phyloP scores from a whole-genome alignment of 2,113 vertebrate species.

The Actinemys pallida region DNA sequence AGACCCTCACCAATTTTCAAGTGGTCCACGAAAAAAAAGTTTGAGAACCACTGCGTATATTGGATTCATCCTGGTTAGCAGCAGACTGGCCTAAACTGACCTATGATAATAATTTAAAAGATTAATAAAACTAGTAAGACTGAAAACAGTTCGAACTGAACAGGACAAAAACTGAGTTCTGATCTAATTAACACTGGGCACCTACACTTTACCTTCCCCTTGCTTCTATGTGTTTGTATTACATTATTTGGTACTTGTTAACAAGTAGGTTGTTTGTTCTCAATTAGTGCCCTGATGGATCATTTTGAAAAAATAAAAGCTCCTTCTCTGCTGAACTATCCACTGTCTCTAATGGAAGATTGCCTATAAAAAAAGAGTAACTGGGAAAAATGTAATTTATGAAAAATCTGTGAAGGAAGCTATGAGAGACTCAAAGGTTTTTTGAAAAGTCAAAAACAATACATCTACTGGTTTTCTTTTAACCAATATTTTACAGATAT shows the following conservation, averaged over 20 bases:
- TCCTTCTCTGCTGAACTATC: background rate
- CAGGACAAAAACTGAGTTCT: background rate
- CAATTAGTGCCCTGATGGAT: background rate
- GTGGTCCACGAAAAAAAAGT: too few species aligned
- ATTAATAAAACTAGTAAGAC: background rate
- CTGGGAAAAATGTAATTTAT: background rate
- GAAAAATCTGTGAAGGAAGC: background rate
- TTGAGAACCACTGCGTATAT: background rate
- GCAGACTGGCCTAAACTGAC: background rate
- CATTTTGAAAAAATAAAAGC: background rate
- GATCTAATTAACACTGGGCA: background rate
- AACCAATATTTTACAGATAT: background rate
- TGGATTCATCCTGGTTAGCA: background rate
- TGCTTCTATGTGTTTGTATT: background rate
- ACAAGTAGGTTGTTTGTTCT: fast-evolving
- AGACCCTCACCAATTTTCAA: too few species aligned
- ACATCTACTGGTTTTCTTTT: background rate
- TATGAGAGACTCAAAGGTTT: background rate
- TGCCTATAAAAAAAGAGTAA: background rate
- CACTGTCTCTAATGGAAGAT: fast-evolving
- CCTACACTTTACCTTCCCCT: background rate
- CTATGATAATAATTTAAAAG: background rate
- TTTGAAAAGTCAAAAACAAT: background rate
- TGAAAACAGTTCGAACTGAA: background rate
- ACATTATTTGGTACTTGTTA: background rate